phyloP scores from a whole-genome alignment of 2,797 vertebrate species.

The Esox lucius region DNA sequence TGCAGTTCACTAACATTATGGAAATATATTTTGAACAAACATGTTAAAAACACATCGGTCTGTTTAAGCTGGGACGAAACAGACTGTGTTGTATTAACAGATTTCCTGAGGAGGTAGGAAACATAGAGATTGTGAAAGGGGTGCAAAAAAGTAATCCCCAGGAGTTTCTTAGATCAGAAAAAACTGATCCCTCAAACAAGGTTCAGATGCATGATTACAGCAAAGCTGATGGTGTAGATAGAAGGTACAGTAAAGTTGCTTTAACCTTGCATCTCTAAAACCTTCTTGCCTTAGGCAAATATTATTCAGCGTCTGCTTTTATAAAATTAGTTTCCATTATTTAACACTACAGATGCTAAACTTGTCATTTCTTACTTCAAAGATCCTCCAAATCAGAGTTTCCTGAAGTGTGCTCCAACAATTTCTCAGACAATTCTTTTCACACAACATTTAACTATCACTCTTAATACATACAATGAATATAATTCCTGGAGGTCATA shows the following conservation, averaged over 20 bases:
- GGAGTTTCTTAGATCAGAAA: too few species aligned
- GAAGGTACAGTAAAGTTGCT: neutral
- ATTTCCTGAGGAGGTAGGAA: too few species aligned
- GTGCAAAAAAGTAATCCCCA: too few species aligned
- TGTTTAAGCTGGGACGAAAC: too few species aligned
- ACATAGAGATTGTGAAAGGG: too few species aligned
- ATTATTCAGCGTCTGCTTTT: neutral
- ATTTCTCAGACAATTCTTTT: neutral
- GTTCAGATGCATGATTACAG: too few species aligned
- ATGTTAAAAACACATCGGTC: too few species aligned
- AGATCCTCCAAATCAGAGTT: neutral
- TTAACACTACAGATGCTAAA: neutral
- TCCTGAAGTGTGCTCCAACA: neutral
- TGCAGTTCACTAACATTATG: too few species aligned
- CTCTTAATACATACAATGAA: neutral
- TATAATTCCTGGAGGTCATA: neutral
- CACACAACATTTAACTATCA: neutral
- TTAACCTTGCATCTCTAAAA: neutral
- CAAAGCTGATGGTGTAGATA: too few species aligned
- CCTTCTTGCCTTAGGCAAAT: neutral
- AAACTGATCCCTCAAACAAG: too few species aligned
- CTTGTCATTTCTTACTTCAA: neutral
- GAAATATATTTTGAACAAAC: too few species aligned
- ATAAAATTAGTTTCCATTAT: neutral
- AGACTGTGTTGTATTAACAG: too few species aligned